phyloP scores from a whole-genome alignment of 2,113 vertebrate genomes.

The Coreoperca whiteheadi region DNA sequence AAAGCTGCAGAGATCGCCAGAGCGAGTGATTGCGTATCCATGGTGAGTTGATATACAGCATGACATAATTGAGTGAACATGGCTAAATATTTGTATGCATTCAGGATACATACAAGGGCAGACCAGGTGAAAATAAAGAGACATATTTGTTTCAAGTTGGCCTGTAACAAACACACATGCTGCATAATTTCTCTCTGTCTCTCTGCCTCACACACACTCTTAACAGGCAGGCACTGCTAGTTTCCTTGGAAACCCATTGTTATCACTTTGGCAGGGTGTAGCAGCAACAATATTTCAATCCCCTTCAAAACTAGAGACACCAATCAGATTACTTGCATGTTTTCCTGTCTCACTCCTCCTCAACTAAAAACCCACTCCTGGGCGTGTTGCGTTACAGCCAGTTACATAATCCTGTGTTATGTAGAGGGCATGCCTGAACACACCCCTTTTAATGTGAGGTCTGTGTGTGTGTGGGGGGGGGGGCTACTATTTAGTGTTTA shows the following conservation, averaged over 20 bases:
- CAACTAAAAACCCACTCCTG: constrained; percentile 33
- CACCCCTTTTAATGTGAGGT: constrained; percentile 13
- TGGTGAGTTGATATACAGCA: constrained; percentile 82
- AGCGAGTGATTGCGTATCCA: constrained; percentile 87
- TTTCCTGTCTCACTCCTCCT: constrained; percentile 50
- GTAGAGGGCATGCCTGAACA: constrained; percentile 61
- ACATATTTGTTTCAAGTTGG: not conserved
- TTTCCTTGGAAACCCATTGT: constrained; percentile 59
- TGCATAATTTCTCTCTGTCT: not conserved
- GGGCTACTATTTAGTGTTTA: not conserved
- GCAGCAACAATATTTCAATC: constrained; percentile 39
- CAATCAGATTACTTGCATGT: constrained; percentile 60
- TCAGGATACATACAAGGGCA: not conserved
- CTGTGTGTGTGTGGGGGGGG: not conserved
- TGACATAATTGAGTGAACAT: not conserved
- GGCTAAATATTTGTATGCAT: not conserved
- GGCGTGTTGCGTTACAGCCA: constrained; percentile 63
- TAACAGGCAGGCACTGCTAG: not conserved
- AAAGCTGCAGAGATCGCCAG: constrained; percentile 95
- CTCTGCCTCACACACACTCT: not conserved
- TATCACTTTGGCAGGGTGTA: constrained; percentile 36
- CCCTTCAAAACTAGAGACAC: constrained; percentile 15
- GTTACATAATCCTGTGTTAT: constrained; percentile 61
- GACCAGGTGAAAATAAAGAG: not conserved
- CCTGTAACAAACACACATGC: not conserved